phyloP scores from a whole-genome alignment of 2,888 invertebrate genomes.

The Dysmachus trigonus region DNA sequence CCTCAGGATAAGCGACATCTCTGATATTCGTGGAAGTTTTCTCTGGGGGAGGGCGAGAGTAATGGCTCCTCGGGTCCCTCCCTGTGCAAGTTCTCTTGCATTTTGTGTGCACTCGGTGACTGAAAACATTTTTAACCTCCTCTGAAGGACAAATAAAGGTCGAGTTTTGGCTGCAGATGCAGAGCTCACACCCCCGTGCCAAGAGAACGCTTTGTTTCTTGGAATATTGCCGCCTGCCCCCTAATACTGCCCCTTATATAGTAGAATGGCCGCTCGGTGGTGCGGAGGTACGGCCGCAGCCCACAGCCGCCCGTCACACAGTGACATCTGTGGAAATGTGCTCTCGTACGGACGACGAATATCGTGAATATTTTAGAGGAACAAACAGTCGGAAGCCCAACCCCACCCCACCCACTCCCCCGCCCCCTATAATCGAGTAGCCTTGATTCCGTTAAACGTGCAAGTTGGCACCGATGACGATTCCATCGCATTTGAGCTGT shows the following conservation, averaged over 20 bases:
- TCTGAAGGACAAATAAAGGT: conserved; percentile 46
- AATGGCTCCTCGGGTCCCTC: conserved; percentile 4
- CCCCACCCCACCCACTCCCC: background rate
- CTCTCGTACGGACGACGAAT: conserved; percentile 25
- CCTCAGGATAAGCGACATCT: conserved; percentile 41
- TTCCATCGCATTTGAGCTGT: conserved; percentile 31
- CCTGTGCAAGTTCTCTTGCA: conserved; percentile 24
- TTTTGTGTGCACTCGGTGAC: conserved; percentile 38
- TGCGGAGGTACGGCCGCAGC: background rate
- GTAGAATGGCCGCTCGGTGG: background rate
- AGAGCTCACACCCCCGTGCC: conserved; percentile 24
- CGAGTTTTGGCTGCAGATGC: conserved; percentile 49
- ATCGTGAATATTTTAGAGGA: conserved; percentile 42
- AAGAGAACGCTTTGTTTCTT: conserved; percentile 25
- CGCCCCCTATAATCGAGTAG: conserved; percentile 36
- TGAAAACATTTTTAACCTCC: conserved; percentile 35
- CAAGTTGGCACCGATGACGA: conserved; percentile 42
- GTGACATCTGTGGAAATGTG: conserved; percentile 7
- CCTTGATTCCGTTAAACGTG: conserved; percentile 42
- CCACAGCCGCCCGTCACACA: background rate
- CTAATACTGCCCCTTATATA: conserved; percentile 31
- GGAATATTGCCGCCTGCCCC: conserved; percentile 15
- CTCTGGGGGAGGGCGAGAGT: background rate
- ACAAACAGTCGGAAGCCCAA: conserved; percentile 42
- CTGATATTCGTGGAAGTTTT: conserved; percentile 16